Evolutionary conservation across 2,888 invertebrate genomes (phyloP).

Genomic region (Tetranychus piercei): DNA sequence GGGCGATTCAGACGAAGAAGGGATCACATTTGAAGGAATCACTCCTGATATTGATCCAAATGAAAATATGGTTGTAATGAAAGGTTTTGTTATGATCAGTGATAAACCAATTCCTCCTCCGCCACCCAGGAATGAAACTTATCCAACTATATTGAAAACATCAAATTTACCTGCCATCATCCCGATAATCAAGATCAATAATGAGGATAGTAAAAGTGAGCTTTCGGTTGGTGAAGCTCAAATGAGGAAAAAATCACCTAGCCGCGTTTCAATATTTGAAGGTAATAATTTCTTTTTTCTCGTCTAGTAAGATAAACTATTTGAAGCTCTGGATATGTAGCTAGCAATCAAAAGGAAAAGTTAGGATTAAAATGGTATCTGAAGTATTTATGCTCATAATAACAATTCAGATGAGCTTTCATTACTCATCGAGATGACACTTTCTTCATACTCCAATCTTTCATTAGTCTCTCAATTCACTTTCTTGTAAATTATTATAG

Average conservation of each 20-base stretch:
- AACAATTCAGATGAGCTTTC: no score
- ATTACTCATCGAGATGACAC: no score
- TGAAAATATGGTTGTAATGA: conserved; percentile 17
- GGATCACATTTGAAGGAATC: conserved; percentile 17
- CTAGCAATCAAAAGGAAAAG: no score
- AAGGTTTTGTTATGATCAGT: conserved; percentile 12
- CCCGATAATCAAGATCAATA: conserved; percentile 10
- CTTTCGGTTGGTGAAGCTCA: background rate
- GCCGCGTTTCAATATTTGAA: conserved; percentile 14
- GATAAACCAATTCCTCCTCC: background rate
- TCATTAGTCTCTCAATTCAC: no score
- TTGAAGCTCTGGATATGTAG: no score
- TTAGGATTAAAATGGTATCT: no score
- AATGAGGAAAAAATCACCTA: background rate
- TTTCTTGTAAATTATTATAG: no score
- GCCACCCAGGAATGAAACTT: background rate
- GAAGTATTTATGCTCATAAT: no score
- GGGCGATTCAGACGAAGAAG: background rate
- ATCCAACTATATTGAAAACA: background rate
- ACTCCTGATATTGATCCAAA: conserved; percentile 13
- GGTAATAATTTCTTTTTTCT: background rate
- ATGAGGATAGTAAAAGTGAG: background rate
- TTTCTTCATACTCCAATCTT: no score
- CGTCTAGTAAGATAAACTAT: background rate
- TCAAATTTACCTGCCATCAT: conserved; percentile 8